phyloP scores from a whole-genome alignment of 2,888 invertebrate species.

The Pristionchus fissidentatus region DNA sequence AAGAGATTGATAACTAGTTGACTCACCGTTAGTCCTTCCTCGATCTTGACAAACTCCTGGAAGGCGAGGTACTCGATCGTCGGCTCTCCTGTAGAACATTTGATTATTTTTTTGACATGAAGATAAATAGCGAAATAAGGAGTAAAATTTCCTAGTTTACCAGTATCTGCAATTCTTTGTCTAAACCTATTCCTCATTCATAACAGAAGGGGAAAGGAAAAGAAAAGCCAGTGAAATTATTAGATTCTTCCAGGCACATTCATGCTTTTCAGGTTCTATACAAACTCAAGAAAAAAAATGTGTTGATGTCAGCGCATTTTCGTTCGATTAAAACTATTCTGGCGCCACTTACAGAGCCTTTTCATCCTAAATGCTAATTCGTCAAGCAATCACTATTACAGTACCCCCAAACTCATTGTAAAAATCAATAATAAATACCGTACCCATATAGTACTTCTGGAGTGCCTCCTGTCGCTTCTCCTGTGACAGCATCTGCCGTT shows the following conservation, averaged over 20 bases:
- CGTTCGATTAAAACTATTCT: too few species aligned
- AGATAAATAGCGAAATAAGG: too few species aligned
- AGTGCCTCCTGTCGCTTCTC: slow-evolving; percentile 31
- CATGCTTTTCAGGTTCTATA: too few species aligned
- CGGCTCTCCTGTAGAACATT: slow-evolving; percentile 53
- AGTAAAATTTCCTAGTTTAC: neutral
- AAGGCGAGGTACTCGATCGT: slow-evolving; percentile 67
- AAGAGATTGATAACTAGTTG: neutral
- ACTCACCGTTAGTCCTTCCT: slow-evolving; percentile 66
- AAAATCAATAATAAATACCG: neutral
- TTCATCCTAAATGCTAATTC: too few species aligned
- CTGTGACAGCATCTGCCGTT: slow-evolving; percentile 28
- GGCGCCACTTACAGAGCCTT: too few species aligned
- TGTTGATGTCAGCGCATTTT: too few species aligned
- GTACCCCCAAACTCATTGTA: neutral
- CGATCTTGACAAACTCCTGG: slow-evolving; percentile 70
- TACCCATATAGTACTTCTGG: slow-evolving; percentile 40
- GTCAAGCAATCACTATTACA: too few species aligned
- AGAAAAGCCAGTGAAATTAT: too few species aligned
- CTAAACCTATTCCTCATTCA: neutral
- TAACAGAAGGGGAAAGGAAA: too few species aligned
- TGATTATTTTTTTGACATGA: neutral
- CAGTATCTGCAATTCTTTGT: neutral
- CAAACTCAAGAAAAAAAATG: too few species aligned
- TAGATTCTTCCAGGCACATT: too few species aligned